Evolutionary conservation across 23 tunicate species (phyloP).

Genomic region (Botrylloides violaceus): DNA sequence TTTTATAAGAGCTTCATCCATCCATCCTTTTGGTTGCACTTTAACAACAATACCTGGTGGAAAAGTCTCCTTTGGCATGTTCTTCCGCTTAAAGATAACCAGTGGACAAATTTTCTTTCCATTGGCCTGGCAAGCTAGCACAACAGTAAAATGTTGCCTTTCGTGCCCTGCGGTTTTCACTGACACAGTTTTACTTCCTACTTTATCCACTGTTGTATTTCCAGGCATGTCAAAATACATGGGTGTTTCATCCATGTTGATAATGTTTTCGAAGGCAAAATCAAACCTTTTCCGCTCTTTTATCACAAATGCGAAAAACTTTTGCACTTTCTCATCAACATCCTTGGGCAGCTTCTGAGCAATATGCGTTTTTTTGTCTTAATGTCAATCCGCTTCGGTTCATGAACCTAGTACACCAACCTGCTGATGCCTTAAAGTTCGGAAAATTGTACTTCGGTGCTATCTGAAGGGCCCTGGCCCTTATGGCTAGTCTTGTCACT

Average conservation of each 20-base stretch:
- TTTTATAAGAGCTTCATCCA: constrained; percentile 20
- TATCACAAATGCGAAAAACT: background rate
- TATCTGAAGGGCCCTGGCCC: too few relatives aligned
- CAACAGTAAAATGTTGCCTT: constrained; percentile 16
- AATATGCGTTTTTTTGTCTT: constrained; percentile 18
- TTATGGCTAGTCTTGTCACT: too few relatives aligned
- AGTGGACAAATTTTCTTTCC: constrained; percentile 14
- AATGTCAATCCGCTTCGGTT: background rate
- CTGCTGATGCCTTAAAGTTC: background rate
- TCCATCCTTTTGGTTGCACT: constrained; percentile 24
- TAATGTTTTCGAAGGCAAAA: constrained; percentile 22
- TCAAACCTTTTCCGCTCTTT: constrained; percentile 7
- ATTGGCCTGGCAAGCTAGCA: constrained; percentile 12
- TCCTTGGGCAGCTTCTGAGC: constrained; percentile 24
- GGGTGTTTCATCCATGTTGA: constrained; percentile 33
- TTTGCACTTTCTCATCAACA: constrained; percentile 9
- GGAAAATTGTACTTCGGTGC: too few relatives aligned
- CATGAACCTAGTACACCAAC: background rate
- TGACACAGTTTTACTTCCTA: constrained; percentile 21
- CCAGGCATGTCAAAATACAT: constrained; percentile 41
- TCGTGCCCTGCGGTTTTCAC: constrained; percentile 30
- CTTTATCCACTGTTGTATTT: constrained; percentile 23
- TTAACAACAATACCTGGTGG: constrained; percentile 28
- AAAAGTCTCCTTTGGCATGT: constrained; percentile 17
- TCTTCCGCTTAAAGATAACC: constrained; percentile 7